These are phyloP conservation scores for Pelodiscus sinensis DNA, from an alignment of 2,113 vertebrate genomes.

Conservation along the genomic window DNA sequence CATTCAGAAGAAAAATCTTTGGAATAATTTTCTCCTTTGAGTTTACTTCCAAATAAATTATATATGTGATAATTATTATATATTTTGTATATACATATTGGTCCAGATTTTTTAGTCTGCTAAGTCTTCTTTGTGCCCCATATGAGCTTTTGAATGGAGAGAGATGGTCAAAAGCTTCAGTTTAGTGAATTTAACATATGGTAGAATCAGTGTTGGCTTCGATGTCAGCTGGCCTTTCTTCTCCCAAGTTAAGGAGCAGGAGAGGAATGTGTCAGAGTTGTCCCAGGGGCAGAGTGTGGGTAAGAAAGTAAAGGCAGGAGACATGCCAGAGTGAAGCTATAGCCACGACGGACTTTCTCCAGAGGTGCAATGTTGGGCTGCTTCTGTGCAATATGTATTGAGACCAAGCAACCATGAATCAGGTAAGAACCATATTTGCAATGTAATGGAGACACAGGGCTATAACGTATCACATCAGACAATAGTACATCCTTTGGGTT, in stretches of 20 bases:
- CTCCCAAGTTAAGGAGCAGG: background rate
- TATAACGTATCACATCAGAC: too few relatives aligned
- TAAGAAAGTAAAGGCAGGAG: too few relatives aligned
- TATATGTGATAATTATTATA: accelerated
- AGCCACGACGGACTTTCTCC: too few relatives aligned
- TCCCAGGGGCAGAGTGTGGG: background rate
- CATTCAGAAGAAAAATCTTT: background rate
- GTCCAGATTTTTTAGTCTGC: background rate
- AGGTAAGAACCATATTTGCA: too few relatives aligned
- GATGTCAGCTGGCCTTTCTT: background rate
- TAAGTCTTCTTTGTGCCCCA: background rate
- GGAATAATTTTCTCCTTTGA: background rate
- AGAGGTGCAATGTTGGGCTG: too few relatives aligned
- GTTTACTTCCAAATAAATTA: too few relatives aligned
- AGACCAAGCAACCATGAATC: too few relatives aligned
- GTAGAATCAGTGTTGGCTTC: background rate
- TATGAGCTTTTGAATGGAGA: background rate
- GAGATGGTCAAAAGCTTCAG: background rate
- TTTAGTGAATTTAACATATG: background rate
- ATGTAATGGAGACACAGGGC: too few relatives aligned
- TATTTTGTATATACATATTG: background rate
- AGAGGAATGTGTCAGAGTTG: background rate
- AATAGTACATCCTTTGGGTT: background rate
- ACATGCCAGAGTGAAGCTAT: too few relatives aligned
- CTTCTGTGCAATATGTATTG: too few relatives aligned